Evolutionary conservation across 2,113 vertebrate species (phyloP).

Genomic region (Tonatia bakeri): DNA sequence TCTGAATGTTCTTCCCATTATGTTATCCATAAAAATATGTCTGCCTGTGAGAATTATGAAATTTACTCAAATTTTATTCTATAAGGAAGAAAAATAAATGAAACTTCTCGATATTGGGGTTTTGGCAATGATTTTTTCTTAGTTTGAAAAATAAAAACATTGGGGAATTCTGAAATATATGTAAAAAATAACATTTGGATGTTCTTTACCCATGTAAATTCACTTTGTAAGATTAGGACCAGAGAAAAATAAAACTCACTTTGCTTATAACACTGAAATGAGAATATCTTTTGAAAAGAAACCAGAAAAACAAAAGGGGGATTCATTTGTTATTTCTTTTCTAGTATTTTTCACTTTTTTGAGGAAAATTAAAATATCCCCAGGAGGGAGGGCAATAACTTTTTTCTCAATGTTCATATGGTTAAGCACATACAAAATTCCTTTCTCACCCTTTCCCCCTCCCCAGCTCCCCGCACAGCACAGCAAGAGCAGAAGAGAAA

Average conservation of each 20-base stretch:
- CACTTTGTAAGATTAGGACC: background rate
- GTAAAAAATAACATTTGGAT: background rate
- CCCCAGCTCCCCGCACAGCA: too few relatives aligned
- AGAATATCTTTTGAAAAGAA: background rate
- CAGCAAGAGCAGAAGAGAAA: background rate
- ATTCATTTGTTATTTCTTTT: background rate
- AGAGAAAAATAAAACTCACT: constrained; percentile 11
- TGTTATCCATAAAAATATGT: background rate
- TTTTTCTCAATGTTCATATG: background rate
- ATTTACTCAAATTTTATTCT: background rate
- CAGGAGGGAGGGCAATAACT: background rate
- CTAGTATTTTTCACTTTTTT: background rate
- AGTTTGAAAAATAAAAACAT: background rate
- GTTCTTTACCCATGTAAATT: background rate
- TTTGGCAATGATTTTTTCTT: background rate
- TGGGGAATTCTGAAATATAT: background rate
- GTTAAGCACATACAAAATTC: background rate
- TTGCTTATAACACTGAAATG: background rate
- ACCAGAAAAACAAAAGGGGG: background rate
- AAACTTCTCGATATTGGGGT: background rate
- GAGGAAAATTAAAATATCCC: constrained; percentile 18
- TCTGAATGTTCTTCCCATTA: background rate
- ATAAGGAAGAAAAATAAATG: background rate
- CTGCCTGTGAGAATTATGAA: background rate
- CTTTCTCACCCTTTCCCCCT: background rate